phyloP scores from a whole-genome alignment of 2,888 invertebrate genomes.

The Seira ritae region DNA sequence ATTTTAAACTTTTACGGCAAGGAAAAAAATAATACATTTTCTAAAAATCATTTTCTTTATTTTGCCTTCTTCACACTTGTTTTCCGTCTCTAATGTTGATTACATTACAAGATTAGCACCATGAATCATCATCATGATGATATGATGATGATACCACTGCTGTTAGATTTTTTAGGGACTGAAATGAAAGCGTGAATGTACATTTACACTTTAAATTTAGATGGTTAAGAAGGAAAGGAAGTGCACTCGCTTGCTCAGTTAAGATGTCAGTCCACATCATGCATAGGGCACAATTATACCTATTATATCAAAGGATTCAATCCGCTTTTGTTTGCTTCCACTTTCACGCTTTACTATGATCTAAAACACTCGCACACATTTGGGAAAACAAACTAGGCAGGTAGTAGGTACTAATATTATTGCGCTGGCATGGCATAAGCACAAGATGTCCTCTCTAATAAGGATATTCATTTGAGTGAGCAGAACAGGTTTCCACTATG shows the following conservation, averaged over 20 bases:
- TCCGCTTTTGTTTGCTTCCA: background rate
- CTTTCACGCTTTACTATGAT: slow-evolving; percentile 18
- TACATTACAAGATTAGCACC: slow-evolving; percentile 21
- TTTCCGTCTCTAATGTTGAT: slow-evolving; percentile 14
- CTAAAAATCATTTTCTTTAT: background rate
- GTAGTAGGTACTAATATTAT: too few species aligned
- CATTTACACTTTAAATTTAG: background rate
- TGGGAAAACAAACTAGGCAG: slow-evolving; percentile 2
- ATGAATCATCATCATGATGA: background rate
- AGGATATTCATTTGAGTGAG: slow-evolving; percentile 59
- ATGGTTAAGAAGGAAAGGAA: background rate
- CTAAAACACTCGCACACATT: slow-evolving; percentile 11
- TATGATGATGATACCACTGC: background rate
- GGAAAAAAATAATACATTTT: background rate
- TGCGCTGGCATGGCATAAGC: too few species aligned
- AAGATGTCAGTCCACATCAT: background rate
- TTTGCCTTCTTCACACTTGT: slow-evolving; percentile 8
- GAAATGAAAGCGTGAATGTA: slow-evolving; percentile 18
- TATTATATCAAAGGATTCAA: background rate
- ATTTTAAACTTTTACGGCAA: slow-evolving; percentile 9
- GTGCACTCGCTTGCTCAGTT: background rate
- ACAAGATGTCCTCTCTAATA: slow-evolving; percentile 46
- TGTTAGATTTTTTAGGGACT: background rate
- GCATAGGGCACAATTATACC: slow-evolving; percentile 14
- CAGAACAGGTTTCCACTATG: slow-evolving; percentile 47